Evolutionary conservation across 2,797 vertebrate species (phyloP), one percentile per base, ranked within the genome.

Genomic region (Hipposideros larvatus): DNA sequence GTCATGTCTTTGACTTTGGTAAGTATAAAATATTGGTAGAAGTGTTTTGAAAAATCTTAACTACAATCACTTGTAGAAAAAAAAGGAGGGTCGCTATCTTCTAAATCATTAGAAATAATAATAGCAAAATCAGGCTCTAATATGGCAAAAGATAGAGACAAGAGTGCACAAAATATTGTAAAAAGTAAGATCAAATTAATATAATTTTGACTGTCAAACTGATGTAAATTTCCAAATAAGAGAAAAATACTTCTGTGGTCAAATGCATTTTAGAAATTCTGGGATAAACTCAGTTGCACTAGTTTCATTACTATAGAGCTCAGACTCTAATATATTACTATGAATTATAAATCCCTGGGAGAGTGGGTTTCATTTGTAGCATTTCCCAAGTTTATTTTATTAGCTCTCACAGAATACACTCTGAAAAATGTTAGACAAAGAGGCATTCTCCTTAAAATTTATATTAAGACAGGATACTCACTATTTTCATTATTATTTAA

Each of bases 251-350:
- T 53, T 85, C 53, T 71, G 31, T 79, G 16, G 11, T 63, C 34
- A 95, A 88, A 66, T 55, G 53, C 2, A 90, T 26, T 90, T n/a
- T 66, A 94, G 77, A 87, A 94, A 85, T 87, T 22, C 66, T 80
- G 21, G 19, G 15, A 7, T 66, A 51, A 93, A 79, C 28, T 84
- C 37, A 70, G 37, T 53, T 57, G 28, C 79, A 65, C 26, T 59
- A 21, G 48, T 66, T 77, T 87, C 41, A 79, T 92, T 71, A 88
- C 43, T 88, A 37, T 7, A 63, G 34, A 85, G 16, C 59, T 88
- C 53, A 63, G n/a, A 22, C 31, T 46, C 10, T 87, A 88, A 73
- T 34, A 59, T 22, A 63, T 34, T 68, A 77, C 91, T 66, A 86
- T 55, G n/a, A 78, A 82, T 73, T 91, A 68, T 61, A n/a, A 84